phyloP scores from a whole-genome alignment of 2,797 vertebrate genomes.

The Pelodytes ibericus region DNA sequence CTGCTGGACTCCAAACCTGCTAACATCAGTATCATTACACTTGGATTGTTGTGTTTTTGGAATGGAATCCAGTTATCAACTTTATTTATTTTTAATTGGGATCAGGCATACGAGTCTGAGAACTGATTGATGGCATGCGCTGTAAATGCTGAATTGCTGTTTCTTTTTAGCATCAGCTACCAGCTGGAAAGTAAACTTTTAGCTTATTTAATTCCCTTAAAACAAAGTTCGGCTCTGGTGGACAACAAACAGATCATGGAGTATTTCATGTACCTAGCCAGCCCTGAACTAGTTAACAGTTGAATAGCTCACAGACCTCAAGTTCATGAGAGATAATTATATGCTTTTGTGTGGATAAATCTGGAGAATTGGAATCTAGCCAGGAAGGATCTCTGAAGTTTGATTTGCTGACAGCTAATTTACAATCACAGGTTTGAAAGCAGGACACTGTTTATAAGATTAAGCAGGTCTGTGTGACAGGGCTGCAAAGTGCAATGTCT shows the following conservation, averaged over 20 bases:
- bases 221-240: slow-evolving; percentile 2
- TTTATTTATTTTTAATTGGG: slow-evolving; percentile 36
- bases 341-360: slow-evolving; percentile 27
- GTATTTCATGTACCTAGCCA: background rate
- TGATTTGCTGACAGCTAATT: slow-evolving; percentile 45
- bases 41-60: background rate
- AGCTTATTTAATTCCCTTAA: slow-evolving; percentile 17
- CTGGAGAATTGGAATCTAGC: slow-evolving; percentile 30
- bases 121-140: slow-evolving; percentile 33
- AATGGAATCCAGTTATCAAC: slow-evolving; percentile 34
- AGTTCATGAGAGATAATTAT: slow-evolving; percentile 39
- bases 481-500: slow-evolving; percentile 34
- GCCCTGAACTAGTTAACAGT: background rate
- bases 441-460: slow-evolving; percentile 21
- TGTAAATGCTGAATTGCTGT: slow-evolving; percentile 15
- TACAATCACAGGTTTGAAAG: slow-evolving; percentile 46
- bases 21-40: no score
- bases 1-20: no score
- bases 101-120: slow-evolving; percentile 5
- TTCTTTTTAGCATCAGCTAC: slow-evolving; percentile 33
- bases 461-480: slow-evolving; percentile 34
- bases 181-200: slow-evolving; percentile 43
- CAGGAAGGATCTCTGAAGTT: slow-evolving; percentile 38
- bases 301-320: slow-evolving; percentile 17
- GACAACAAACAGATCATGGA: background rate